Evolutionary conservation across 2,888 invertebrate species (phyloP), one percentile per base, ranked within the genome.

Genomic region (Agrypnus murinus): DNA sequence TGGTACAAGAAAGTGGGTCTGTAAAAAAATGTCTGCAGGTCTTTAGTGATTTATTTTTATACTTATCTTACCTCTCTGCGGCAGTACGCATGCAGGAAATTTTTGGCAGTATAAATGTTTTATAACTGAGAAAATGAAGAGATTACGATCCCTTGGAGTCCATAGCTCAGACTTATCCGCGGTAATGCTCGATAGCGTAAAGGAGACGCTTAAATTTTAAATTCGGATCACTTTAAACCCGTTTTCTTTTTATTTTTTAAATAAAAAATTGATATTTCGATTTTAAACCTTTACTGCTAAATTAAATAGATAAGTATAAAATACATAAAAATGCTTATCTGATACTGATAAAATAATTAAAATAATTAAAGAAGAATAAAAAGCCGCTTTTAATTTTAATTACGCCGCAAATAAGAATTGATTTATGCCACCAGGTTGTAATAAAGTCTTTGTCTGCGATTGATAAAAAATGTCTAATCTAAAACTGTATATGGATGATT

Each of bases 131-230:
- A 19, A 58, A 58, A 19, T 58, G 38, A 38, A 40, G 40, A 19
- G 19, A 58, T 38, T 38, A 58, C 58, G n/a, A 40, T 15, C 38
- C 40, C 55, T 64, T 43, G 31, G 38, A 64, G 40, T 53, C 53
- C 48, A 46, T 45, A 46, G 14, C 48, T 64, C 25, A 48, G 38
- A 64, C 32, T 19, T 53, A 53, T 40, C 17, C 38, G 50, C 9
- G 34, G 36, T 34, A 36, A 63, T 45, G 38, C 31, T 31, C 14
- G 34, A 55, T 55, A 32, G 55, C 48, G 10, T 14, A 19, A 48
- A 48, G 9, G 19, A 17, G 9, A 9, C 9, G 19, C 38, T 62
- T 32, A 62, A 62, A 46, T 62, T 62, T 46, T 48, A 48, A 32
- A 8, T 14, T 10, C 43, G 43, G 43, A 14, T 3, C 25, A 25